These are phyloP conservation scores for Ancistrus triradiatus DNA, from an alignment of 2,113 vertebrate genomes.

Conservation along the genomic window DNA sequence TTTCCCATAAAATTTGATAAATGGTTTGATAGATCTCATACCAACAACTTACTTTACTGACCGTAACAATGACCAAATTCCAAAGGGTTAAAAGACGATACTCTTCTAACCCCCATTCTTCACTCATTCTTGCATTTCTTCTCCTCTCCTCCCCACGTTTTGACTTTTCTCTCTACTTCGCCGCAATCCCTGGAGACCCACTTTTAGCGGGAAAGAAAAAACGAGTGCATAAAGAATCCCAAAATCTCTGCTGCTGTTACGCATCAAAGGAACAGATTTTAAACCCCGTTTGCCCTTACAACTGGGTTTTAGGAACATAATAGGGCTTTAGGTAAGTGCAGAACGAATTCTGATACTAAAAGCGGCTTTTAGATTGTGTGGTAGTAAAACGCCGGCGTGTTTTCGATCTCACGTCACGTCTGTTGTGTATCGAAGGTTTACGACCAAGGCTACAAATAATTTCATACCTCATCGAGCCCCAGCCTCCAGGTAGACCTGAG, in stretches of 20 bases:
- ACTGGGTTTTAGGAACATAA: constrained; percentile 2
- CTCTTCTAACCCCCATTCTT: no score
- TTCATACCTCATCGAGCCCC: no score
- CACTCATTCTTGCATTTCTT: background rate
- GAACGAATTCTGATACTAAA: background rate
- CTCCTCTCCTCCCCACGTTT: background rate
- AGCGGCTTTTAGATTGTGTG: background rate
- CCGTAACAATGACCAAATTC: no score
- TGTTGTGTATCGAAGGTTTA: no score
- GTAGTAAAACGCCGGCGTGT: no score
- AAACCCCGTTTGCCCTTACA: constrained; percentile 20
- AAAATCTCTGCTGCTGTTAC: constrained; percentile 27
- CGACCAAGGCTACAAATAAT: no score
- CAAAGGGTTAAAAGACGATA: no score
- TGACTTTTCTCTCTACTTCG: constrained; percentile 10
- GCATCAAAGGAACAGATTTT: constrained; percentile 19
- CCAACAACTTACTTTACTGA: no score
- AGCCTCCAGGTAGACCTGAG: no score
- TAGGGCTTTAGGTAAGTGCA: background rate
- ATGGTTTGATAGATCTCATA: no score
- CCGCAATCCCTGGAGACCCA: constrained; percentile 54
- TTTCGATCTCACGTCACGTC: no score
- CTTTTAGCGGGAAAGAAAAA: constrained; percentile 57
- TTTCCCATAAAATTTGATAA: no score
- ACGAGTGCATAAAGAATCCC: constrained; percentile 29